A percentile compares a stretch with the other conserved stretches of the same genome.
phyloP scores from a whole-genome alignment of 1,140 invertebrate species.

The Pomacea maculata region DNA sequence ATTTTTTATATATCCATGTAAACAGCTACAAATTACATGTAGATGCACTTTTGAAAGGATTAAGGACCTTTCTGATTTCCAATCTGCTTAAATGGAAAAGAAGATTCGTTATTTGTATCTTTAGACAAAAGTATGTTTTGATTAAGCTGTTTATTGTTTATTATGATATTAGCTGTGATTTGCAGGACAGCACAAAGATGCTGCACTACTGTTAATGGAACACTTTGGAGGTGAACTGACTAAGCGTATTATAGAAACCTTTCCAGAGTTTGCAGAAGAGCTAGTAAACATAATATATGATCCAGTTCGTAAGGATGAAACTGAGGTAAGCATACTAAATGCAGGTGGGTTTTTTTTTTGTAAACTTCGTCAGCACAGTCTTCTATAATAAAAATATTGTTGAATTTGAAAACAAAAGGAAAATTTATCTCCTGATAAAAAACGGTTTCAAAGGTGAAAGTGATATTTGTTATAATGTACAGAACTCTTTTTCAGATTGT shows the following conservation, averaged over 20 bases:
- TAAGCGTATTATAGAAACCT: constrained; percentile 26
- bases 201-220: constrained; percentile 35
- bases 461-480: too few species aligned
- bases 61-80: not conserved
- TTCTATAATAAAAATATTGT: not conserved
- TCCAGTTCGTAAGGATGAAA: not conserved
- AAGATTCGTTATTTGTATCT: not conserved
- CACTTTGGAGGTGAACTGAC: constrained; percentile 29
- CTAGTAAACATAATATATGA: constrained; percentile 9
- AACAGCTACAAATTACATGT: not conserved
- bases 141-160: not conserved
- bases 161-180: not conserved
- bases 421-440: too few species aligned
- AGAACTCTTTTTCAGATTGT: too few species aligned
- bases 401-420: too few species aligned
- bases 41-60: not conserved
- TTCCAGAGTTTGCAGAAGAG: constrained; percentile 34
- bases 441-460: too few species aligned
- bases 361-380: not conserved
- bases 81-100: not conserved
- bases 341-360: too few species aligned
- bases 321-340: not conserved
- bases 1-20: not conserved
- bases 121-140: not conserved
- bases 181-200: constrained; percentile 34